Conservation (phyloP, 2,113 vertebrate genomes). For the Eonycteris spelaea region DNA sequence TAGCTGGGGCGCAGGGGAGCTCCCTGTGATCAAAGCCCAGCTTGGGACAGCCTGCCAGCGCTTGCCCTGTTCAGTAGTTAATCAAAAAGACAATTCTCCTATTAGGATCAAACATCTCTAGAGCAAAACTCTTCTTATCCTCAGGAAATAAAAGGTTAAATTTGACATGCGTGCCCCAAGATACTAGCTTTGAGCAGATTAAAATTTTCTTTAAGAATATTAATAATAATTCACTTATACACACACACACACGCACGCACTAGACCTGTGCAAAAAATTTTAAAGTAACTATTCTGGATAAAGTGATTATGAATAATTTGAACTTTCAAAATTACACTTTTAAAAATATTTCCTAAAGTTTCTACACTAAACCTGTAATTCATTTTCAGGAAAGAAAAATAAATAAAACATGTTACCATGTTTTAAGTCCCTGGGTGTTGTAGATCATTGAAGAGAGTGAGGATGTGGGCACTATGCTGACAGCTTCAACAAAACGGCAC, state of each 20-base stretch:
- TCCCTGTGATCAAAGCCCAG: too few species aligned
- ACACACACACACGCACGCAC: not conserved
- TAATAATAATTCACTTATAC: not conserved
- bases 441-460: not conserved
- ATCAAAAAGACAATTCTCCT: not conserved
- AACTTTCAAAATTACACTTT: not conserved
- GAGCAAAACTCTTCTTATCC: not conserved
- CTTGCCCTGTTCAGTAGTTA: not conserved
- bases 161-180: not conserved
- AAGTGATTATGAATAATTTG: not conserved
- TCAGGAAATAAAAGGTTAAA: not conserved
- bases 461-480: not conserved
- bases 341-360: not conserved
- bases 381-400: not conserved
- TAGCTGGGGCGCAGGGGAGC: not conserved
- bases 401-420: not conserved
- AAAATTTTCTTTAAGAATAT: not conserved
- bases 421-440: not conserved
- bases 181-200: not conserved
- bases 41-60: not conserved
- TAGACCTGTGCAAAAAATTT: not conserved
- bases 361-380: not conserved
- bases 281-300: not conserved
- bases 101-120: not conserved
- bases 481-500: not conserved